phyloP scores from a whole-genome alignment of 2,888 invertebrate genomes.

The Euzetes globulus region DNA sequence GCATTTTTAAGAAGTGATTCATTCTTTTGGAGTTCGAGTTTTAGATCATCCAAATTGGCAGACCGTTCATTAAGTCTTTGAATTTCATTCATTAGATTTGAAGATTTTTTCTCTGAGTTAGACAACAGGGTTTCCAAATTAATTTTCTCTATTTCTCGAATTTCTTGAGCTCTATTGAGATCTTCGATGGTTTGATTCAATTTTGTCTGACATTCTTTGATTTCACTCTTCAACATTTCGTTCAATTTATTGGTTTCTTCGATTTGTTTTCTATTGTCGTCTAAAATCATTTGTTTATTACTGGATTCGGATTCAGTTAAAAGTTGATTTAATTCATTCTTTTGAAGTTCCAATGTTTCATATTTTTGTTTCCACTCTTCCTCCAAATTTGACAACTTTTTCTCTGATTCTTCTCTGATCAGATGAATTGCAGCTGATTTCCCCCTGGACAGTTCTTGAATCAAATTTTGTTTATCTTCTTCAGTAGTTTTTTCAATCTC shows the following conservation, averaged over 20 bases:
- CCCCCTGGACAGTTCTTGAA: slow-evolving; percentile 48
- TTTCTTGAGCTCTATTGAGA: slow-evolving; percentile 19
- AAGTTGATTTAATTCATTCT: slow-evolving; percentile 29
- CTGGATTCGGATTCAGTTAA: slow-evolving; percentile 23
- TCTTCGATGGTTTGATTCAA: slow-evolving; percentile 16
- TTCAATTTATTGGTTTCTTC: slow-evolving; percentile 28
- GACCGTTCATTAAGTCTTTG: neutral
- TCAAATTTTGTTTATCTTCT: slow-evolving; percentile 46
- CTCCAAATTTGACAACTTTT: slow-evolving; percentile 35
- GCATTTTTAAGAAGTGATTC: slow-evolving; percentile 1
- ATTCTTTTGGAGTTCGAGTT: neutral
- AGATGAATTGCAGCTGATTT: slow-evolving; percentile 48
- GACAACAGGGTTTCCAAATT: slow-evolving; percentile 23
- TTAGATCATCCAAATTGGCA: neutral
- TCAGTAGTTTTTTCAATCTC: slow-evolving; percentile 44
- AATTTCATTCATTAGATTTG: slow-evolving; percentile 7
- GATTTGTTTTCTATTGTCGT: slow-evolving; percentile 17
- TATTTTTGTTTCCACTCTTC: slow-evolving; percentile 38
- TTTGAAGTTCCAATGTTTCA: slow-evolving; percentile 21
- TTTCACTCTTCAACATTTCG: slow-evolving; percentile 30
- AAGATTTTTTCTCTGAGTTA: neutral
- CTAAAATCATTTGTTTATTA: neutral
- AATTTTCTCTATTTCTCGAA: neutral
- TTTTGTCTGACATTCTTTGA: slow-evolving; percentile 21
- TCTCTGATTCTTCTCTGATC: slow-evolving; percentile 42